Evolutionary conservation across 2,113 vertebrate genomes (phyloP).

Genomic region (Phaethon lepturus): DNA sequence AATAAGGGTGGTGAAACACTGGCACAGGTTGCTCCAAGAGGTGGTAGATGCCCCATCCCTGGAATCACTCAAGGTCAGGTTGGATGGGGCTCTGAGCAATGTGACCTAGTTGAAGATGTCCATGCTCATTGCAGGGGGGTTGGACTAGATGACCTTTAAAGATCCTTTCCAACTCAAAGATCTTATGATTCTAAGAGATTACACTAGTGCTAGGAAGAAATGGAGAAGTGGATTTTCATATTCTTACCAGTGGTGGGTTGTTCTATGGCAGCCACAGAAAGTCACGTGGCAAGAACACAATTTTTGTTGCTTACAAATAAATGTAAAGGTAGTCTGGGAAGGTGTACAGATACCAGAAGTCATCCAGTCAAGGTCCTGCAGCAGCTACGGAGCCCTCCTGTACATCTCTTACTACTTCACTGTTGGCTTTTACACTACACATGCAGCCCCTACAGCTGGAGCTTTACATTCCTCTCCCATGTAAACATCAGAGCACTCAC

Average conservation of each 20-base stretch:
- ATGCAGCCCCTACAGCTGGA: not conserved
- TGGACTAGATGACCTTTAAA: no score
- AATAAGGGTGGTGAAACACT: no score
- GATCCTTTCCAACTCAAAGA: no score
- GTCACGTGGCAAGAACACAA: not conserved
- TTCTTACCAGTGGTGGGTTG: not conserved
- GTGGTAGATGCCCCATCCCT: no score
- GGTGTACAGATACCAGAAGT: not conserved
- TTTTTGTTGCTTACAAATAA: not conserved
- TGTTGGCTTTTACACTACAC: not conserved
- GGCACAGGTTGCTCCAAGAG: no score
- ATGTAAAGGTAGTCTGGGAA: not conserved
- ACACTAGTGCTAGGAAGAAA: not conserved
- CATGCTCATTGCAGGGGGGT: no score
- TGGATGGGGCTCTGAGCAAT: no score
- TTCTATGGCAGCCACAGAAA: not conserved
- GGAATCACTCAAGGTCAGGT: no score
- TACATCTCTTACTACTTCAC: not conserved
- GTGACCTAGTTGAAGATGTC: no score
- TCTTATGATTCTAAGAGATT: not conserved
- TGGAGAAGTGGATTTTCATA: not conserved
- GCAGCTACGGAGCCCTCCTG: not conserved
- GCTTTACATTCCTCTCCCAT: not conserved
- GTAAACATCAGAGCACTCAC: not conserved
- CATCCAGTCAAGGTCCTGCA: not conserved